phyloP scores from a whole-genome alignment of 2,113 vertebrate genomes.

The Gallinago undulata region DNA sequence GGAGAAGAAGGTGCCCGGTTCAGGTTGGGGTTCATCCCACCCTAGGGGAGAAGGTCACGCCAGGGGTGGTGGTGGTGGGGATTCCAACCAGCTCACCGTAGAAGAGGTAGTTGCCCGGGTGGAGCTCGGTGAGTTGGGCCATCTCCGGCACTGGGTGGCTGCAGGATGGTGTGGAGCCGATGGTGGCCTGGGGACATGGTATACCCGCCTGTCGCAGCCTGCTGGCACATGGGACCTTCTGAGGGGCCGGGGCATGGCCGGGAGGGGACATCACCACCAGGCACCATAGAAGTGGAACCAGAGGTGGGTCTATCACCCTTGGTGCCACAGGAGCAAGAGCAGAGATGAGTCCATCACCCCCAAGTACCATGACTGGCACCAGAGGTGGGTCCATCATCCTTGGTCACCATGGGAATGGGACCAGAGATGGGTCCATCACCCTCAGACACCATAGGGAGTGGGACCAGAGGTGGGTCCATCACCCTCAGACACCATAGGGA shows the following conservation, averaged over 20 bases:
- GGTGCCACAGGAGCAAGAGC: rapidly evolving
- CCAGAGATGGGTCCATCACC: no score
- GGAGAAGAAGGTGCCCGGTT: not conserved
- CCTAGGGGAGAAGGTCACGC: no score
- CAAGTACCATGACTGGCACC: not conserved
- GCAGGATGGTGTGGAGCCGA: constrained; percentile 86
- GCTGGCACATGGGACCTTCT: rapidly evolving
- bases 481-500: no score
- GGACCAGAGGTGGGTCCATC: not conserved
- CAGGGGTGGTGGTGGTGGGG: no score
- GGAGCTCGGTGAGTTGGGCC: constrained; percentile 80
- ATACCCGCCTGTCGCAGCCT: constrained; percentile 78
- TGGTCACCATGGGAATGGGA: no score
- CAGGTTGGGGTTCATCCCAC: rapidly evolving
- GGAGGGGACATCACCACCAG: not conserved
- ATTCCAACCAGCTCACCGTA: constrained; percentile 67
- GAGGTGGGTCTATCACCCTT: not conserved
- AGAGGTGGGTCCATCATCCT: no score
- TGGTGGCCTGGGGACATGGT: constrained; percentile 76
- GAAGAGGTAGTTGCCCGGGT: constrained; percentile 86
- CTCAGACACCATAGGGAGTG: no score
- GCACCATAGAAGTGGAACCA: not conserved
- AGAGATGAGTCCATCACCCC: not conserved
- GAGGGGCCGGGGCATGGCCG: rapidly evolving
- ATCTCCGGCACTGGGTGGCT: constrained; percentile 83